These are phyloP conservation scores for Branchinecta lynchi DNA, from an alignment of 1,140 invertebrate genomes.

Conservation along the genomic window DNA sequence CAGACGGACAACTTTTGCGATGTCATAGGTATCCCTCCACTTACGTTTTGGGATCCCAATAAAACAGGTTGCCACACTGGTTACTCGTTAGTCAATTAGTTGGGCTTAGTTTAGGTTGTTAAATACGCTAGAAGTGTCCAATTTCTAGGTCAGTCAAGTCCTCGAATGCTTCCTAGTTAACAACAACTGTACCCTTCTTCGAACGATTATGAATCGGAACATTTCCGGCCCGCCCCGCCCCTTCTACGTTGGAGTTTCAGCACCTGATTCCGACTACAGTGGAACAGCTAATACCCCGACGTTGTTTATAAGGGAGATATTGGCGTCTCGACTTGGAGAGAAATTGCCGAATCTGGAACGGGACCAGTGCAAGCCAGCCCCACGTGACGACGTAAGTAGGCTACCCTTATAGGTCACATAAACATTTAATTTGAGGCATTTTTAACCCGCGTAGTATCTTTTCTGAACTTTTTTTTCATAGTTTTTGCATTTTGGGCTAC, in stretches of 20 bases:
- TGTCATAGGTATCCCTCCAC: no score
- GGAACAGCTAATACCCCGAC: neutral
- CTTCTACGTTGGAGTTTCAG: neutral
- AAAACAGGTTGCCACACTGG: no score
- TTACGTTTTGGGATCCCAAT: no score
- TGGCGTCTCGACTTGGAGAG: neutral
- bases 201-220: neutral
- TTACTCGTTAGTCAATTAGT: no score
- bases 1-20: no score
- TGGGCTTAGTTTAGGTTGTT: no score
- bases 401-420: neutral
- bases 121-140: no score
- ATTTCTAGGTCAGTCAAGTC: neutral
- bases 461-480: no score
- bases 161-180: neutral
- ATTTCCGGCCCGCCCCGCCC: neutral
- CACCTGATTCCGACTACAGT: neutral
- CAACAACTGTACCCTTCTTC: neutral
- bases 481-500: no score
- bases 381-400: neutral
- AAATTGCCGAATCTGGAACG: neutral
- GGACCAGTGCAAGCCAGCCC: neutral
- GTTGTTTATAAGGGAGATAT: neutral
- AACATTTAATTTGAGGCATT: no score
- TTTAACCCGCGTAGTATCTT: no score